Evolutionary conservation across 2,888 invertebrate species (phyloP).

Genomic region (Pandemis cinnamomeana): DNA sequence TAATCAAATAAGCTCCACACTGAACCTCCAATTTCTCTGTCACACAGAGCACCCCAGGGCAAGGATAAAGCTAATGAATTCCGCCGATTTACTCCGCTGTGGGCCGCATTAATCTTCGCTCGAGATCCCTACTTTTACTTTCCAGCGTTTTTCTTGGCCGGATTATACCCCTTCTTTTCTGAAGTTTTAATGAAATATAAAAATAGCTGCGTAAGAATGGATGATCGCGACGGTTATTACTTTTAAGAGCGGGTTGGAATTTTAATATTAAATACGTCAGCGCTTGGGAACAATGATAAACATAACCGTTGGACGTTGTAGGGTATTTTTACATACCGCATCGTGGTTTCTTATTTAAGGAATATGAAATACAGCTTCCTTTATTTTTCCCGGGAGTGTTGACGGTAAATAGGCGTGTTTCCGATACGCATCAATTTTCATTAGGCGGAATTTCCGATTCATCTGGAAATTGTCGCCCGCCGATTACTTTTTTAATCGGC

Average conservation of each 20-base stretch:
- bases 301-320: neutral
- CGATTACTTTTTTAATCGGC: conserved; percentile 41
- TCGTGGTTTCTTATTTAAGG: neutral
- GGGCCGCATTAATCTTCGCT: conserved; percentile 54
- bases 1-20: conserved; percentile 21
- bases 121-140: conserved; percentile 49
- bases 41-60: conserved; percentile 36
- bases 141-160: conserved; percentile 42
- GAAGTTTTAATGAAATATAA: conserved; percentile 44
- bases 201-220: conserved; percentile 37
- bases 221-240: conserved; percentile 27
- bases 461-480: conserved; percentile 29
- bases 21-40: neutral
- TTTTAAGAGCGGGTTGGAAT: conserved; percentile 30
- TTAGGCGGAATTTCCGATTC: conserved; percentile 45
- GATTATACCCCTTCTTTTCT: conserved; percentile 44
- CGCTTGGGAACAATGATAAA: conserved; percentile 9
- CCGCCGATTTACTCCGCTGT: conserved; percentile 51
- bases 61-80: conserved; percentile 55
- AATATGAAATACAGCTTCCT: neutral
- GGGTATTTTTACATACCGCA: neutral
- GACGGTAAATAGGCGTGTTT: conserved; percentile 46
- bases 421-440: conserved; percentile 52
- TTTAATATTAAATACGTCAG: conserved; percentile 36
- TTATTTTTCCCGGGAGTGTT: conserved; percentile 16